Percentiles rank a stretch among this genome's conserved stretches.
phyloP scores from a whole-genome alignment of 2,888 invertebrate species.

The Leucoptera coffeella region DNA sequence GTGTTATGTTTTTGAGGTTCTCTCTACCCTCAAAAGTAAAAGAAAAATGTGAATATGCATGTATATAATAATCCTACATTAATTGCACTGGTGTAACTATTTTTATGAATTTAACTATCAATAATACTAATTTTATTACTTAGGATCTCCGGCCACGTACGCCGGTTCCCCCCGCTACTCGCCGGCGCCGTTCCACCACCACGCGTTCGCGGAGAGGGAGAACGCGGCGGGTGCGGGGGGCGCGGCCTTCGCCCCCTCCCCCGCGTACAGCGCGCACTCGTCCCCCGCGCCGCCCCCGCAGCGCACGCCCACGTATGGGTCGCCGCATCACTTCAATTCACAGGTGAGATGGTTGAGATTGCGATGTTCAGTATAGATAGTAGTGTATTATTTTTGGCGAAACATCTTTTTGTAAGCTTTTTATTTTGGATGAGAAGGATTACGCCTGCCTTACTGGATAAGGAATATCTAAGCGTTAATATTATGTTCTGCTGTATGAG shows the following conservation, averaged over 20 bases:
- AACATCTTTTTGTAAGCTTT: too few species aligned
- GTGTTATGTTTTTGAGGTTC: background rate
- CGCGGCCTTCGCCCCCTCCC: slow-evolving; percentile 32
- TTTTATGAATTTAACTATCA: too few species aligned
- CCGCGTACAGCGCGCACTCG: slow-evolving; percentile 38
- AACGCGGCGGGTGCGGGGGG: slow-evolving; percentile 8
- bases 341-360: too few species aligned
- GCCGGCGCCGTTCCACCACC: slow-evolving; percentile 11
- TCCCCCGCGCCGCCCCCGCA: slow-evolving; percentile 27
- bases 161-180: slow-evolving; percentile 6
- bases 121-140: background rate
- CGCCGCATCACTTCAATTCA: slow-evolving; percentile 11
- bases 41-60: background rate
- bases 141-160: background rate
- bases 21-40: background rate
- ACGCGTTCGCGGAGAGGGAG: background rate
- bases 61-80: background rate
- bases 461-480: too few species aligned
- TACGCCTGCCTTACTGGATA: too few species aligned
- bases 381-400: too few species aligned
- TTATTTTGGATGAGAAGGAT: too few species aligned
- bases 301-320: slow-evolving; percentile 12
- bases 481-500: too few species aligned
- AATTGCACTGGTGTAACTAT: too few species aligned
- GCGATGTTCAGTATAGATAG: too few species aligned